Percentiles rank a stretch among this genome's conserved stretches.
phyloP scores from a whole-genome alignment of 2,113 vertebrate species.

The Mesitornis unicolor region DNA sequence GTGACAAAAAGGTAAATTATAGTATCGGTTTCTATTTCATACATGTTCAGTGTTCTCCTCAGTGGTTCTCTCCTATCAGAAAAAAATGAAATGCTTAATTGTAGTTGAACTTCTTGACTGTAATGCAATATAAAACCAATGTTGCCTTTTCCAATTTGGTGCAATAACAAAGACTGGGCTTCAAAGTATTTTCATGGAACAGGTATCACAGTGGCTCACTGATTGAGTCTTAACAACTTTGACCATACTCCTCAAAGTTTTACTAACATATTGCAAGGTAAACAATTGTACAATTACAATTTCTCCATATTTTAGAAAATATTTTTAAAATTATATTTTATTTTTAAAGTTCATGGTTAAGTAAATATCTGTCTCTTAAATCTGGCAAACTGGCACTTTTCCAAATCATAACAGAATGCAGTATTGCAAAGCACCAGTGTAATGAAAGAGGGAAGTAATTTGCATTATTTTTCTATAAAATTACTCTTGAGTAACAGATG shows the following conservation, averaged over 20 bases:
- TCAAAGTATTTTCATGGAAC: not conserved
- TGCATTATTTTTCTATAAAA: conserved; percentile 71
- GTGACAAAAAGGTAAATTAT: not conserved
- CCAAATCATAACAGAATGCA: not conserved
- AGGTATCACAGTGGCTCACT: not conserved
- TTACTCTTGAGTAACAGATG: conserved; percentile 69
- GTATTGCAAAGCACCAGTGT: conserved; percentile 2
- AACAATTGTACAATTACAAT: not conserved
- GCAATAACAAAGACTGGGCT: not conserved
- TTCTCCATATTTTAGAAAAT: not conserved
- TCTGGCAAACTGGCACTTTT: conserved; percentile 6
- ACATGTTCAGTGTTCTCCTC: not conserved
- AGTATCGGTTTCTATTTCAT: not conserved
- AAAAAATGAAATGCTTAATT: not conserved
- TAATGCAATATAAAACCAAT: not conserved
- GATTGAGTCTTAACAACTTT: not conserved
- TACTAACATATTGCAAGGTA: not conserved
- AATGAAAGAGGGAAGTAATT: conserved; percentile 67
- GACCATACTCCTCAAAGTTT: not conserved
- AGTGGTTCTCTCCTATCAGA: not conserved
- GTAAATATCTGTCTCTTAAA: conserved; percentile 30
- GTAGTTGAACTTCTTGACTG: not conserved
- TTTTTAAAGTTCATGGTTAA: conserved; percentile 38
- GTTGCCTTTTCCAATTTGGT: not conserved
- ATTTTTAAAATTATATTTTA: too few species aligned